phyloP scores from a whole-genome alignment of 2,113 vertebrate species.

The Pseudopodoces humilis region DNA sequence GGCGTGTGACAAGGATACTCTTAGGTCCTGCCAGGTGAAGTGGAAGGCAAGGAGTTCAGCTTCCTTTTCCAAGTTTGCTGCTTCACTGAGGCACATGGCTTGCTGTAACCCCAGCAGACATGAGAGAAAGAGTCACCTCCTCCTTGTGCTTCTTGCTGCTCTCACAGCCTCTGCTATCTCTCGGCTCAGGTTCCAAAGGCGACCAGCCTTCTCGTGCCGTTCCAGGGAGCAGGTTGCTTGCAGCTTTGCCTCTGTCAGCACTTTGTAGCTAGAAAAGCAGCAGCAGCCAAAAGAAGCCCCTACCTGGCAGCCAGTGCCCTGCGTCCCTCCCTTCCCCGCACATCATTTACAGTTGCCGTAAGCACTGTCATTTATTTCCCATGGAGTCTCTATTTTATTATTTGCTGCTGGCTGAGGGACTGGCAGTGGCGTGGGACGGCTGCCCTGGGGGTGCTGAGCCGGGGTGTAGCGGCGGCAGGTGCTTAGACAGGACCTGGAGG shows the following conservation, averaged over 20 bases:
- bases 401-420: not conserved
- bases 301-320: not conserved
- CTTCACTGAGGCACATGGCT: not conserved
- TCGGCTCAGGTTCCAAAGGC: not conserved
- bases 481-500: not conserved
- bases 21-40: not conserved
- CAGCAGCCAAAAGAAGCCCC: not conserved
- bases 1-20: fast-evolving
- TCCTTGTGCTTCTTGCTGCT: not conserved
- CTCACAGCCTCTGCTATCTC: fast-evolving
- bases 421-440: not conserved
- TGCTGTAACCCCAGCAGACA: not conserved
- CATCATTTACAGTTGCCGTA: not conserved
- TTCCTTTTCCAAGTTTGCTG: not conserved
- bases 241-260: not conserved
- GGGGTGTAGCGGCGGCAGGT: fast-evolving
- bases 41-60: not conserved
- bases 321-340: fast-evolving
- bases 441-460: not conserved
- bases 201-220: not conserved
- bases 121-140: not conserved
- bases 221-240: not conserved
- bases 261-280: not conserved
- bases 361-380: not conserved
- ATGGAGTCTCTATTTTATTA: not conserved